Percentiles rank a stretch among this genome's conserved stretches.
Evolutionary conservation across 2,113 vertebrate genomes (phyloP).

Genomic region (Tiliqua scincoides): DNA sequence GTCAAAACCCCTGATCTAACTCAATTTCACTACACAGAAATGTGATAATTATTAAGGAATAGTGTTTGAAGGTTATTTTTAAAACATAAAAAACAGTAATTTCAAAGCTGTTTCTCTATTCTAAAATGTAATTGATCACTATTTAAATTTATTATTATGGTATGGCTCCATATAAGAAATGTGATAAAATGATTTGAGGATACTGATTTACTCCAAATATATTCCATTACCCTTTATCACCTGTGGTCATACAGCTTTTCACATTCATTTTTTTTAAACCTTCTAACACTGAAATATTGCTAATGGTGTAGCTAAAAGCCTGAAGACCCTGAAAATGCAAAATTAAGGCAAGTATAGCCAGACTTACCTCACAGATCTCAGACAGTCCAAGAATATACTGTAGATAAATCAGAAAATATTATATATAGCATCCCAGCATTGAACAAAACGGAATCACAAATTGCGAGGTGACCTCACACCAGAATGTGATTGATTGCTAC

Average conservation of each 20-base stretch:
- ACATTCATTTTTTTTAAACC: not conserved
- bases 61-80: not conserved
- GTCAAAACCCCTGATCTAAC: no score
- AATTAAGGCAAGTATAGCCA: slow-evolving; percentile 25
- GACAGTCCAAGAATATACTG: slow-evolving; percentile 21
- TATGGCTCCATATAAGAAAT: slow-evolving; percentile 49
- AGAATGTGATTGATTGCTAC: slow-evolving; percentile 1
- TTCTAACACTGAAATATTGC: slow-evolving; percentile 8
- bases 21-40: slow-evolving; percentile 25
- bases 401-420: slow-evolving; percentile 37
- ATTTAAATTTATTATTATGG: slow-evolving; percentile 58
- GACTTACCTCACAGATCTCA: slow-evolving; percentile 24
- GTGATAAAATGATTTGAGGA: slow-evolving; percentile 24
- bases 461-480: slow-evolving; percentile 27
- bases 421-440: slow-evolving; percentile 19
- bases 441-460: slow-evolving; percentile 42
- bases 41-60: not conserved
- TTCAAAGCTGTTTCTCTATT: slow-evolving; percentile 31
- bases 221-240: slow-evolving; percentile 35
- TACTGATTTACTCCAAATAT: slow-evolving; percentile 43
- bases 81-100: not conserved
- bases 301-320: slow-evolving; percentile 22
- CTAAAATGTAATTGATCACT: slow-evolving; percentile 41
- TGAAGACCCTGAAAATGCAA: slow-evolving; percentile 28
- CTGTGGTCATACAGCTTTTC: slow-evolving; percentile 24